Conservation (phyloP, 2,888 invertebrate species). For the Eupithecia vulgata region DNA sequence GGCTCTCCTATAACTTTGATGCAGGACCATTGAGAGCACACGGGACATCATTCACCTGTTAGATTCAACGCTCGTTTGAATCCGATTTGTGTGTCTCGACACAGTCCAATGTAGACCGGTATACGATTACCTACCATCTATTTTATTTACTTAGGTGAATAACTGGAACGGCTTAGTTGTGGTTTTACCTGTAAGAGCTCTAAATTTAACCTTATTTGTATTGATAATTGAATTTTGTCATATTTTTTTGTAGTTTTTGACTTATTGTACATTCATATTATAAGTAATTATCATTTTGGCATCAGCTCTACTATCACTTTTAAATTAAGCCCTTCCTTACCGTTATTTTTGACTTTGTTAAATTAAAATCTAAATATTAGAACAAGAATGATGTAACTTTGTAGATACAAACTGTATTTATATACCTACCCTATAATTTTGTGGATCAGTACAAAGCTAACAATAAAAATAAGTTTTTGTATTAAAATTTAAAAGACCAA, state of each 20-base stretch:
- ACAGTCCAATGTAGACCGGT: constrained; percentile 47
- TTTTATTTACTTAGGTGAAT: constrained; percentile 21
- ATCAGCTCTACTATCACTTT: constrained; percentile 25
- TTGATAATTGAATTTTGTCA: constrained; percentile 34
- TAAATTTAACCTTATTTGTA: constrained; percentile 34
- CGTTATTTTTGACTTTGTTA: constrained; percentile 32
- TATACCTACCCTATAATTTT: constrained; percentile 54
- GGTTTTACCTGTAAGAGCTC: constrained; percentile 39
- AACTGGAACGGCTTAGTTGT: constrained; percentile 33
- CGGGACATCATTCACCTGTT: constrained; percentile 65
- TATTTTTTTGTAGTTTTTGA: constrained; percentile 52
- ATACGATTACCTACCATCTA: constrained; percentile 24
- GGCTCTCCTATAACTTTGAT: constrained; percentile 59
- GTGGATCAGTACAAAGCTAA: constrained; percentile 73
- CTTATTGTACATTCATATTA: constrained; percentile 40
- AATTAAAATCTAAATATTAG: constrained; percentile 10
- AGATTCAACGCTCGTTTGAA: constrained; percentile 70
- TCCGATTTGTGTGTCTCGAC: constrained; percentile 63
- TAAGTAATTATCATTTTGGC: constrained; percentile 25
- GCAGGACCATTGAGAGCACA: constrained; percentile 58
- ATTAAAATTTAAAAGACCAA: constrained; percentile 82
- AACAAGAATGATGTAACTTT: constrained; percentile 28
- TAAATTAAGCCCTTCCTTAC: constrained; percentile 32
- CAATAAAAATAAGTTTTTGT: constrained; percentile 65
- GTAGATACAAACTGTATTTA: constrained; percentile 48